These are phyloP conservation scores for Pampusana beccarii DNA, from an alignment of 2,113 vertebrate species.

Conservation along the genomic window DNA sequence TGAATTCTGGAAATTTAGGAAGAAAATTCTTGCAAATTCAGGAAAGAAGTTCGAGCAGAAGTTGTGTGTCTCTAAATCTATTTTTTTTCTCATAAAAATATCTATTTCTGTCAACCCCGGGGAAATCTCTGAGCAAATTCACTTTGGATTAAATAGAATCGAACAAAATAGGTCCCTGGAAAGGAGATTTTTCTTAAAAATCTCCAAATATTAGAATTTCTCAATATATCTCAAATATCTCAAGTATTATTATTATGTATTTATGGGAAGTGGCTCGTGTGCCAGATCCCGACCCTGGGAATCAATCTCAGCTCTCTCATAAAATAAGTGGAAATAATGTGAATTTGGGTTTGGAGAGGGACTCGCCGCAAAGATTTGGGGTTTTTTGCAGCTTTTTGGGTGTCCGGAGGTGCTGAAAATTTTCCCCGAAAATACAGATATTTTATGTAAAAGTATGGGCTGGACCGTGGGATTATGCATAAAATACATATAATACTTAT, in stretches of 20 bases:
- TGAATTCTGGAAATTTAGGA: background rate
- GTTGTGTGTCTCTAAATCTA: rapidly evolving
- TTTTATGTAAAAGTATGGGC: too few relatives aligned
- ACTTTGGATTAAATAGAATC: background rate
- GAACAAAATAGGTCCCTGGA: background rate
- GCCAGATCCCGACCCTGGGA: background rate
- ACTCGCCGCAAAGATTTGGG: too few relatives aligned
- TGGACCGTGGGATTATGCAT: too few relatives aligned
- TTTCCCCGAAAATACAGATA: too few relatives aligned
- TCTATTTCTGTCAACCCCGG: rapidly evolving
- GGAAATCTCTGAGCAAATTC: background rate
- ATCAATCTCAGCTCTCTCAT: background rate
- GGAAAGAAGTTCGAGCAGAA: rapidly evolving
- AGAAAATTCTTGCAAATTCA: background rate
- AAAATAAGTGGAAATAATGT: background rate
- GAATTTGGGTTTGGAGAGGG: background rate
- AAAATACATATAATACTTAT: too few relatives aligned
- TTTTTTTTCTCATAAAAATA: background rate
- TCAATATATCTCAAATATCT: rapidly evolving
- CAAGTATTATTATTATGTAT: background rate
- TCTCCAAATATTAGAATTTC: background rate
- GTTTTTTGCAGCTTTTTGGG: too few relatives aligned
- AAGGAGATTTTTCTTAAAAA: background rate
- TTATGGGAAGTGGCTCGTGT: background rate
- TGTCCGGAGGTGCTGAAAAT: too few relatives aligned